A percentile compares a stretch with the other conserved stretches of the same genome.
Conservation (phyloP, 2,888 invertebrate genomes). For the Ischnura elegans region DNA sequence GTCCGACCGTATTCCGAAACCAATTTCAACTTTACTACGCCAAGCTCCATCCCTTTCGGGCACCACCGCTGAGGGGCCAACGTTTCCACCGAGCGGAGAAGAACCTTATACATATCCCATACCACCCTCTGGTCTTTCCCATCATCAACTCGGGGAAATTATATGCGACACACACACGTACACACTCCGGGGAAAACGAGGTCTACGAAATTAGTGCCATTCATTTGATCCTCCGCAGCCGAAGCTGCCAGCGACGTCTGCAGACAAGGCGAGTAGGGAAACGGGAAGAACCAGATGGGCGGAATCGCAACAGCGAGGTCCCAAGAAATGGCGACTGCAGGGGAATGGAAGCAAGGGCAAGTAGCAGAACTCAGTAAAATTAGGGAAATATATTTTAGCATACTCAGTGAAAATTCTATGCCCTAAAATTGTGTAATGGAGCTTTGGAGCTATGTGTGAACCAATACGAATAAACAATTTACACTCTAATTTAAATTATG, state of each 20-base stretch:
- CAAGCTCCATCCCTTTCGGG: neutral
- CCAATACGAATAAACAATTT: too few species aligned
- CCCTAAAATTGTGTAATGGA: too few species aligned
- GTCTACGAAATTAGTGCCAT: neutral
- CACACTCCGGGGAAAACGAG: neutral
- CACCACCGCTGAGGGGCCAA: neutral
- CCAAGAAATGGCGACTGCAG: neutral
- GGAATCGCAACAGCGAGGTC: neutral
- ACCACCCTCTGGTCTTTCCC: neutral
- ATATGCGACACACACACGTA: neutral
- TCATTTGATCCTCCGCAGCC: constrained; percentile 31
- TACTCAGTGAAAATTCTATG: too few species aligned
- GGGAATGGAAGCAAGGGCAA: neutral
- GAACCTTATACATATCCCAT: neutral
- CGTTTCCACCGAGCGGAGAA: neutral
- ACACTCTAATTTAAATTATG: too few species aligned
- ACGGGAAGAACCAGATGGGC: neutral
- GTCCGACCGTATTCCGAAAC: neutral
- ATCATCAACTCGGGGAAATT: neutral
- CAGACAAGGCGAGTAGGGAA: neutral
- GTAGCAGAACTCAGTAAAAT: neutral
- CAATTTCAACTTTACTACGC: neutral
- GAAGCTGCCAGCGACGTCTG: neutral
- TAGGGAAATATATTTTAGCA: too few species aligned
- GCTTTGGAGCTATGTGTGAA: too few species aligned